phyloP scores from a whole-genome alignment of 2,113 vertebrate species.

The Hypocryptadius cinnamomeus region DNA sequence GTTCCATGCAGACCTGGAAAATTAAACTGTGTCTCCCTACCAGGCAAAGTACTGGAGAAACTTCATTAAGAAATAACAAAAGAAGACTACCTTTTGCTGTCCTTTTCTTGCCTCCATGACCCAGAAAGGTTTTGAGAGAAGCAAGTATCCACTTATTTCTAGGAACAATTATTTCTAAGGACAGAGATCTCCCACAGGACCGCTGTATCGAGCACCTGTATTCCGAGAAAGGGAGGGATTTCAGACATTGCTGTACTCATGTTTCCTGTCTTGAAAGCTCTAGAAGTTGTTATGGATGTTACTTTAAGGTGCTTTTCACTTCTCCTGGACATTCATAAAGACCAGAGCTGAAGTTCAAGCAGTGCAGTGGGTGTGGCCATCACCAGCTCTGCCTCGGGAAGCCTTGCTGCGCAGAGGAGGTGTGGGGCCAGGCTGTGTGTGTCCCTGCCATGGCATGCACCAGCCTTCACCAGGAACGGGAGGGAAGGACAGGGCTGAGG shows the following conservation, averaged over 20 bases:
- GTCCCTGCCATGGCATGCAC: too few species aligned
- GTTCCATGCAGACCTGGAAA: neutral
- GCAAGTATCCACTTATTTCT: neutral
- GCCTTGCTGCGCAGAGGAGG: neutral
- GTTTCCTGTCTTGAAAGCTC: neutral
- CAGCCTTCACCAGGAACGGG: neutral
- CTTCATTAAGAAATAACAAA: neutral
- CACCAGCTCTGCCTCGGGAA: neutral
- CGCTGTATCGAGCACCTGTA: neutral
- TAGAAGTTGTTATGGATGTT: neutral
- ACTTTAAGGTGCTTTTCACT: neutral
- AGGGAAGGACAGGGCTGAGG: neutral
- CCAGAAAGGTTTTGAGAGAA: neutral
- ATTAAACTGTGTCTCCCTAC: neutral
- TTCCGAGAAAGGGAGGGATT: neutral
- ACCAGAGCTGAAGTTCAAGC: neutral
- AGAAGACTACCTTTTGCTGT: neutral
- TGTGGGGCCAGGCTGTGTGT: too few species aligned
- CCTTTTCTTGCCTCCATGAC: neutral
- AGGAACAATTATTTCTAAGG: neutral
- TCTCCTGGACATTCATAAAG: neutral
- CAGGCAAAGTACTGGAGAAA: neutral
- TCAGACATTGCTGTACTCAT: neutral
- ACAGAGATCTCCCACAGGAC: neutral
- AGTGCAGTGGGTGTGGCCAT: neutral